Evolutionary conservation across 2,888 invertebrate genomes (phyloP).

Genomic region (Drosophila kambysellisi): DNA sequence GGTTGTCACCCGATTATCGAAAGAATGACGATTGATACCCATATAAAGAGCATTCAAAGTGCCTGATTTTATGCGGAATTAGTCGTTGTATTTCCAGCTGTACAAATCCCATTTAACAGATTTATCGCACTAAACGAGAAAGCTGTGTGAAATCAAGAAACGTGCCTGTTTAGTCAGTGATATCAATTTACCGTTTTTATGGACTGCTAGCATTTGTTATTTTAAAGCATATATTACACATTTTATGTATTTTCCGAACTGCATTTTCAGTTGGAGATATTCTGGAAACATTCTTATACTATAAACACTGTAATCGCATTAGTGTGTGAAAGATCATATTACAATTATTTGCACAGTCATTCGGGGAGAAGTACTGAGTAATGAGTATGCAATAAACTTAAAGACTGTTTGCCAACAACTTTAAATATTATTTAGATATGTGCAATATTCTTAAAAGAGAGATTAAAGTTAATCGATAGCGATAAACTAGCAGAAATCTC

Average conservation of each 20-base stretch:
- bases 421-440: neutral
- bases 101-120: slow-evolving; percentile 42
- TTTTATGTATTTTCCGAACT: slow-evolving; percentile 10
- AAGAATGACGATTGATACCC: slow-evolving; percentile 57
- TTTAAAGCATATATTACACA: slow-evolving; percentile 8
- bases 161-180: slow-evolving; percentile 31
- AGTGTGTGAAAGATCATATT: neutral
- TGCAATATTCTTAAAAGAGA: neutral
- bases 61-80: slow-evolving; percentile 67
- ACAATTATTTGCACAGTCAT: neutral
- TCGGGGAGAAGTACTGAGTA: neutral
- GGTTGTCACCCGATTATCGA: slow-evolving; percentile 51
- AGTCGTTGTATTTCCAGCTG: slow-evolving; percentile 33
- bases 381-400: neutral
- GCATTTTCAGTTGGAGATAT: slow-evolving; percentile 14
- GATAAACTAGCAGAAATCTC: neutral
- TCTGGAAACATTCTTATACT: neutral
- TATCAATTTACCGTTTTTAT: slow-evolving; percentile 58
- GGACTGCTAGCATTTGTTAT: slow-evolving; percentile 15
- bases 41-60: slow-evolving; percentile 65
- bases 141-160: slow-evolving; percentile 55
- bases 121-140: slow-evolving; percentile 63
- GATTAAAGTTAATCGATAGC: neutral
- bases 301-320: slow-evolving; percentile 1
- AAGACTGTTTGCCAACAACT: neutral